Conservation (phyloP, 1,140 invertebrate genomes). For the Lasioglossum albipes region DNA sequence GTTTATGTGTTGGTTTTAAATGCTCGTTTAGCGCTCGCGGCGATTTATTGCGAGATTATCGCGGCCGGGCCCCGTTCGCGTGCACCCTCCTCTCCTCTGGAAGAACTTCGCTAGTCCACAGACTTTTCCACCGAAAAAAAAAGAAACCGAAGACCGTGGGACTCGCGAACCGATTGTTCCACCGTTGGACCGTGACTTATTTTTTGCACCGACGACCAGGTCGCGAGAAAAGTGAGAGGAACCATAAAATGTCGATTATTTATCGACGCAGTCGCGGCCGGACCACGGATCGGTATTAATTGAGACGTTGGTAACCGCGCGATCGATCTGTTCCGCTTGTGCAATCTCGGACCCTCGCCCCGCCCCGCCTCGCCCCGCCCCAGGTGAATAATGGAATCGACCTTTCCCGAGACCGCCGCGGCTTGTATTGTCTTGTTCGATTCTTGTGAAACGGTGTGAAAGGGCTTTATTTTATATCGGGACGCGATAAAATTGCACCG, state of each 20-base stretch:
- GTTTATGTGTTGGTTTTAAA: slow-evolving; percentile 50
- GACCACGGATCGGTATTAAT: slow-evolving; percentile 20
- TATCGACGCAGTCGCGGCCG: slow-evolving; percentile 12
- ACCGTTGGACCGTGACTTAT: not conserved
- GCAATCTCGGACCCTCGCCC: not conserved
- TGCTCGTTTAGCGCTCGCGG: slow-evolving; percentile 50
- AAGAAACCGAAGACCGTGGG: not conserved
- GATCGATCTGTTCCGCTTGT: slow-evolving; percentile 24
- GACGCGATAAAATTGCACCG: not conserved
- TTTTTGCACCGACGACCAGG: not conserved
- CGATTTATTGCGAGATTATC: slow-evolving; percentile 63
- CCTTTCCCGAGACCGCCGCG: slow-evolving; percentile 3
- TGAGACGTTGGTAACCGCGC: slow-evolving; percentile 25
- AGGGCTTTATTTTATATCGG: not conserved
- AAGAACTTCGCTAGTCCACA: no score
- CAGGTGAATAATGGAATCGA: slow-evolving; percentile 17
- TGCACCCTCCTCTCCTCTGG: not conserved
- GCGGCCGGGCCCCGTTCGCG: not conserved
- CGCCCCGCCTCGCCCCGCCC: no score
- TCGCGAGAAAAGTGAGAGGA: slow-evolving; percentile 26
- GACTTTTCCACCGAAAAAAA: not conserved
- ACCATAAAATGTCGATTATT: not conserved
- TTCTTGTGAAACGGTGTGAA: not conserved
- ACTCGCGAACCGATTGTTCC: slow-evolving; percentile 10
- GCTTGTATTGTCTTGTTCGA: not conserved